Conservation (phyloP, 2,888 invertebrate genomes). For the Drepanosiphum platanoidis region DNA sequence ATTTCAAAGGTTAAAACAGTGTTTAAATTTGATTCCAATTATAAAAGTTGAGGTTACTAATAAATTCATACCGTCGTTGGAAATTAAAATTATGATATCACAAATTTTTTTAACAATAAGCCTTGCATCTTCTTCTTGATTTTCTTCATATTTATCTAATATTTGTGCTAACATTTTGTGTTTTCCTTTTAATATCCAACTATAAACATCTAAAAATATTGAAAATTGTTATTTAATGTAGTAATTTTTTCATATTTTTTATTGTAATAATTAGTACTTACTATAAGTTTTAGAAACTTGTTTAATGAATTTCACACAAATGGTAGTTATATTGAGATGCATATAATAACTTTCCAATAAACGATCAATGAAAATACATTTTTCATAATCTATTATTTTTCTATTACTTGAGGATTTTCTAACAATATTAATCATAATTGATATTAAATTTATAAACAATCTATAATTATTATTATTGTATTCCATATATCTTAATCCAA, state of each 20-base stretch:
- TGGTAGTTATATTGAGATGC: slow-evolving; percentile 5
- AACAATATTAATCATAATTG: slow-evolving; percentile 42
- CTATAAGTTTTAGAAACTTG: slow-evolving; percentile 47
- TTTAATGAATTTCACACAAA: slow-evolving; percentile 56
- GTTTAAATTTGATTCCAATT: too few relatives aligned
- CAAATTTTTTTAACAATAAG: slow-evolving; percentile 47
- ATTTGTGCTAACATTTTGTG: slow-evolving; percentile 28
- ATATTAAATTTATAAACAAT: slow-evolving; percentile 31
- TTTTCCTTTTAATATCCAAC: slow-evolving; percentile 52
- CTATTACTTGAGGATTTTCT: slow-evolving; percentile 26
- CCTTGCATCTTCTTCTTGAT: slow-evolving; percentile 40
- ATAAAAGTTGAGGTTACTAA: too few relatives aligned
- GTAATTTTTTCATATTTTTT: background rate
- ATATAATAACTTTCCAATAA: slow-evolving; percentile 26
- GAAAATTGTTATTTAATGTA: background rate
- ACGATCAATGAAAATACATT: slow-evolving; percentile 47
- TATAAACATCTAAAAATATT: slow-evolving; percentile 33
- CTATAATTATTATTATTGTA: slow-evolving; percentile 18
- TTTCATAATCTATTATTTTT: slow-evolving; percentile 45
- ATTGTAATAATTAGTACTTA: slow-evolving; percentile 23
- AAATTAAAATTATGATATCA: slow-evolving; percentile 44
- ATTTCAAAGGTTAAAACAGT: too few relatives aligned
- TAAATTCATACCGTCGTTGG: slow-evolving; percentile 40
- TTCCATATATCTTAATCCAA: slow-evolving; percentile 22
- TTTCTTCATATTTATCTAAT: slow-evolving; percentile 54